Evolutionary conservation across 1,140 invertebrate species (phyloP), one percentile per base, ranked within the genome.

Genomic region (Leptonema lineaticorne): DNA sequence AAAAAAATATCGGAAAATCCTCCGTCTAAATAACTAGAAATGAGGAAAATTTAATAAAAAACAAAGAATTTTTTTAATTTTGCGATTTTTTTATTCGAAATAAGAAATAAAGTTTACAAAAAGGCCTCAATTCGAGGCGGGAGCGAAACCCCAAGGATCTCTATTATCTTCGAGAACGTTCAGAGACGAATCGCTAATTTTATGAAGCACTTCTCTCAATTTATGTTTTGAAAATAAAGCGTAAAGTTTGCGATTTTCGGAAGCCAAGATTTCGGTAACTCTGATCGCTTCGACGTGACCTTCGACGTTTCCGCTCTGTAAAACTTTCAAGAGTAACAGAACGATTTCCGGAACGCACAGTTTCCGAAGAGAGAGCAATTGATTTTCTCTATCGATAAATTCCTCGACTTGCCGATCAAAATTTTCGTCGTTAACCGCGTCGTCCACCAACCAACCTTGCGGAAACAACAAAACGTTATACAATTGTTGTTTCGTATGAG

Each of bases 391-490:
- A 64, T 84, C 78, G 74, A 82, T 75, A 76, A 85, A 78, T 74
- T 85, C 81, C 50, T 83, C 78, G 56, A 81, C 75, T 50, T 80
- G 80, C 8, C 80, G 75, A 14, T 77, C 81, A n/a, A 70, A 65
- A 0, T 77, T 78, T 1, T 79, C 75, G 9, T 80, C 77, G 9
- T 76, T 76, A 1, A 78, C 75, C 63, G 78, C 78, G 67, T 81
- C 83, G 77, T 96, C 94, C 22, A 89, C 86, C 63, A 97, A 83
- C 95, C 95, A 98, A 27, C 94, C 93, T 72, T 93, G 90, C 37
- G 93, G 90, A 76, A 97, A 97, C 1, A 95, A 76, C 24, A 98
- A 76, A 6, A 97, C 90, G 80, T 96, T 96, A 79, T 92, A 95
- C 0, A 98, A 81, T 27, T 91, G 83, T 53, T 90, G 88, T 73